Base-by-base conservation (phyloP, 2,113 vertebrate genomes). In the Antechinus stuartii region DNA sequence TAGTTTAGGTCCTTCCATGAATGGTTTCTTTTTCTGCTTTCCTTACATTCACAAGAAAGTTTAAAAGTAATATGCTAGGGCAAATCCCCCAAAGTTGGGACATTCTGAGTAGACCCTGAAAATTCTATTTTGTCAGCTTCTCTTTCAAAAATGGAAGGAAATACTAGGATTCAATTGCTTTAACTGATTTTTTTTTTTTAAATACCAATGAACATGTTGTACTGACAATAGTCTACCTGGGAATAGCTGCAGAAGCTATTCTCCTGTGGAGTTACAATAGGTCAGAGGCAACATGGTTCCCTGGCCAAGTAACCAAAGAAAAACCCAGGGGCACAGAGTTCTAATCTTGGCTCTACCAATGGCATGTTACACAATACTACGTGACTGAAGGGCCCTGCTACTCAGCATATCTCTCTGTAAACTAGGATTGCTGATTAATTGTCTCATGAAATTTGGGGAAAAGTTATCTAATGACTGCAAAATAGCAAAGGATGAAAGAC, bases 11-110 rank as follows among this genome's bases (percentile, higher is more conserved):
- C 97, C 93, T 98, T 95, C 95, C 95, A 93, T 23, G 91, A 96
- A 98, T 97, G 96, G 96, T 93, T 97, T 98, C 96, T 96, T 97
- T 97, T 96, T 98, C 97, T 98, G 97, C 95, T 98, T 98, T 98
- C 96, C 97, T 92, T 96, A 97, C 96, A 92, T 54, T 96, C 94
- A 95, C 61, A 26, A 54, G 2, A 91, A 97, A 46, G 95, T 97
- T 94, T 97, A 96, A 96, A 97, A 97, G 96, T 96, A 94, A 91
- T 9, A 91, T 95, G 54, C 55, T 93, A 25, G 46, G 25, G 11
- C 89, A 97, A 97, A 57, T 89, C 92, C 90, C 96, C 93, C 94
- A 95, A 95, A 90, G 91, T 52, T 89, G 91, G 90, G 6, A 96
- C 96, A 98, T 54, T 94, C 56, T 89, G 94, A 97, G 96, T 95